Base-by-base conservation (phyloP, 2,888 invertebrate genomes). In the Eugnorisma glareosa region DNA sequence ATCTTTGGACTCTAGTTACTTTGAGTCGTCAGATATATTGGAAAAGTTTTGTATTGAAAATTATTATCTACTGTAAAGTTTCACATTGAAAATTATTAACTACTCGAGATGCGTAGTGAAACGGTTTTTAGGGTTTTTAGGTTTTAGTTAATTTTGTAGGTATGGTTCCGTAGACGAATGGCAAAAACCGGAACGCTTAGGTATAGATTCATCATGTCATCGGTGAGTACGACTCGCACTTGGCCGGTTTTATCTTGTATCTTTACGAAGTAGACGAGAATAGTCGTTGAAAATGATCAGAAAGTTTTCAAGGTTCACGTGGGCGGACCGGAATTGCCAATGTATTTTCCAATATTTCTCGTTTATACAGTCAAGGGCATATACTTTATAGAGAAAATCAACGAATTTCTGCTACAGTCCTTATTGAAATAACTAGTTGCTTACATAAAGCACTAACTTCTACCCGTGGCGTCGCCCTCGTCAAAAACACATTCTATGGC, bases 1-100 rank as follows among this genome's bases (percentile, higher is more conserved):
- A n/a, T 73, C 18, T 79, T 59, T 18, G 51, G 59, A 43, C 35
- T 64, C 6, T 24, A 51, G 48, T 48, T 72, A 59, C 59, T 84
- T 73, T 63, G 54, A 37, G 54, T 57, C 18, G 18, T 57, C 40
- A 37, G 54, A 61, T 57, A 61, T 72, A 75, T 75, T 79, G 79
- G 37, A 59, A 80, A 80, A 83, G 75, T 80, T 79, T 83, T 28
- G 59, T 40, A 37, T 35, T 67, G 67, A n/a, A 43, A 48, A 51
- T 67, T 66, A 35, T 67, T 77, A n/a, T 37, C 2, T 18, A 24
- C 28, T 57, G n/a, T 31, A 24, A 80, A 80, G 81, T 75, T 74
- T 82, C 15, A 51, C n/a, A 31, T n/a, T 67, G 63, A n/a, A 40
- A 43, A 37, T 63, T 51, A 51, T 67, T 66, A 28, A 21, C 7